Percentiles rank a stretch among this genome's conserved stretches.
phyloP scores from a whole-genome alignment of 2,888 invertebrate genomes.

The Acleris cristana region DNA sequence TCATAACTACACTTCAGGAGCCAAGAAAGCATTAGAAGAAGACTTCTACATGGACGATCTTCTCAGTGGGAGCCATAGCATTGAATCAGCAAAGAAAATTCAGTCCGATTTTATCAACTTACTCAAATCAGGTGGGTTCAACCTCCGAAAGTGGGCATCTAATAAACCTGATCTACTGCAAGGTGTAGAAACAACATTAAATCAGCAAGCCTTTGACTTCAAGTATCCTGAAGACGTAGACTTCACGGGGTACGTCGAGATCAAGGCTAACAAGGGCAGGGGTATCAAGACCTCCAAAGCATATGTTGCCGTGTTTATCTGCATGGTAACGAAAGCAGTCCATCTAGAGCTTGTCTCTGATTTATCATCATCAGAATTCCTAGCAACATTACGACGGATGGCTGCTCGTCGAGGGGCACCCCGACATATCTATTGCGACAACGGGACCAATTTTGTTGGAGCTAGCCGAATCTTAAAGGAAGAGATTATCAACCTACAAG shows the following conservation, averaged over 20 bases:
- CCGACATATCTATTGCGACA: not conserved
- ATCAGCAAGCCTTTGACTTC: too few species aligned
- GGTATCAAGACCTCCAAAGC: slow-evolving; percentile 27
- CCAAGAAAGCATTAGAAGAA: not conserved
- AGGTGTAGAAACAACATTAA: not conserved
- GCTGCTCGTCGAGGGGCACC: not conserved
- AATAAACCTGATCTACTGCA: not conserved
- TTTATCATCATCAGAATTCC: not conserved
- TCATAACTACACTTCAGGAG: not conserved
- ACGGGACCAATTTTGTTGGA: not conserved
- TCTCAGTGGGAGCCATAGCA: not conserved
- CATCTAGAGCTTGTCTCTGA: slow-evolving; percentile 1
- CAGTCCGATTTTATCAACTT: not conserved
- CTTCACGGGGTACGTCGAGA: not conserved
- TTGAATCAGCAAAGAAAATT: not conserved
- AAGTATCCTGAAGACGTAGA: too few species aligned
- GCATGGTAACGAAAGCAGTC: not conserved
- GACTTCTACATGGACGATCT: slow-evolving; percentile 5
- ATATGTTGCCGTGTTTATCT: not conserved
- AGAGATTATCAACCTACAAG: too few species aligned
- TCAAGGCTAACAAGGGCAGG: not conserved
- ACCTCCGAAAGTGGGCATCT: slow-evolving; percentile 1
- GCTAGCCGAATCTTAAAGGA: not conserved
- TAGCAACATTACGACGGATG: not conserved
- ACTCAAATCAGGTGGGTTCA: not conserved